These are phyloP conservation scores for Stichopus chloronotus DNA, from an alignment of 35 echinoderm and acorn worm species.

Conservation along the genomic window DNA sequence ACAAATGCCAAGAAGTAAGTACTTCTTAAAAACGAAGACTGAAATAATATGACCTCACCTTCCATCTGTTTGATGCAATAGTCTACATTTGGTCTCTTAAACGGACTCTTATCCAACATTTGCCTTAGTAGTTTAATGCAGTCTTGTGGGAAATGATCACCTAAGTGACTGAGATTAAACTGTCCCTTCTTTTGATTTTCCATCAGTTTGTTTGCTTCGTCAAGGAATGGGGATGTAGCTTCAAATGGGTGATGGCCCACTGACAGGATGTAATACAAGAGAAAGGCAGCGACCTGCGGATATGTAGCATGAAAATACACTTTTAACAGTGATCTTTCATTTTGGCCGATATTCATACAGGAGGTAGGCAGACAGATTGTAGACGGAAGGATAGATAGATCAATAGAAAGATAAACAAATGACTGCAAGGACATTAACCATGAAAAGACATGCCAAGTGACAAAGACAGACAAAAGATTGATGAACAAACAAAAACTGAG, in stretches of 20 bases:
- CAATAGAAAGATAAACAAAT: too few species aligned
- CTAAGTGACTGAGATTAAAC: not conserved
- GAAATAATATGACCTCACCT: not conserved
- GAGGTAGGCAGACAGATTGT: too few species aligned
- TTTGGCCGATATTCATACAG: too few species aligned
- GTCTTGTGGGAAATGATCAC: not conserved
- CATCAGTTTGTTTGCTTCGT: not conserved
- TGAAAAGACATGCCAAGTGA: too few species aligned
- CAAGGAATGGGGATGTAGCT: not conserved
- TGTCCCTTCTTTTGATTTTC: not conserved
- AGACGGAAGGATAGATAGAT: too few species aligned
- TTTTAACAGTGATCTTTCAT: too few species aligned
- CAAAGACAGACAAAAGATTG: too few species aligned
- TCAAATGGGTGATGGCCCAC: conserved; percentile 25
- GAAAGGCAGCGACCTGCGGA: conserved; percentile 13
- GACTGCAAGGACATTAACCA: too few species aligned
- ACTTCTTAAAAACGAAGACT: too few species aligned
- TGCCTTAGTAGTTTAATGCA: not conserved
- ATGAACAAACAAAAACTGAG: too few species aligned
- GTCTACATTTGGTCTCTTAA: not conserved
- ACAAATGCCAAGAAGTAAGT: too few species aligned
- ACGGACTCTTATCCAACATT: not conserved
- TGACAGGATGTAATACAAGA: conserved; percentile 15
- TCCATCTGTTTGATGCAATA: not conserved
- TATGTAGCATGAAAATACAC: too few species aligned